These are phyloP conservation scores for Drosophila kanekoi DNA, from an alignment of 2,888 invertebrate genomes.

Conservation along the genomic window DNA sequence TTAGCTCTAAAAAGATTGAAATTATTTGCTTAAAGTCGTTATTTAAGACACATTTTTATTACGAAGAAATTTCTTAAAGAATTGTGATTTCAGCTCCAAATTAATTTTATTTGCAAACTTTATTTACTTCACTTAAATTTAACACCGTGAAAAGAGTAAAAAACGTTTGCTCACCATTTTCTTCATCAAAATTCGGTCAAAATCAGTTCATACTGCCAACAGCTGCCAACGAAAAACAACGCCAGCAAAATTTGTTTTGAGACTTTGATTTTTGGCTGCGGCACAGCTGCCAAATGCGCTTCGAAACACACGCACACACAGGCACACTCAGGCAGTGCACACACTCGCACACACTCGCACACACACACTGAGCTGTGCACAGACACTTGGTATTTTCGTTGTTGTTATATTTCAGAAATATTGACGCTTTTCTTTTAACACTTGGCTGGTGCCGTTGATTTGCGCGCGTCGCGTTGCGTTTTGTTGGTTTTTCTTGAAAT, in stretches of 20 bases:
- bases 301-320: constrained; percentile 40
- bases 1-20: background rate
- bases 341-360: constrained; percentile 45
- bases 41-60: too few species aligned
- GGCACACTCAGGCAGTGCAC: constrained; percentile 20
- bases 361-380: constrained; percentile 48
- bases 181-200: constrained; percentile 67
- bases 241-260: constrained; percentile 57
- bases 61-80: too few species aligned
- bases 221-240: constrained; percentile 75
- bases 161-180: constrained; percentile 73
- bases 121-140: constrained; percentile 40
- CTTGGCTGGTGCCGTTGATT: constrained; percentile 54
- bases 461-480: constrained; percentile 53
- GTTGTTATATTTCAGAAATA: constrained; percentile 47
- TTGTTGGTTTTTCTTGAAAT: constrained; percentile 48
- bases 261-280: constrained; percentile 53
- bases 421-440: constrained; percentile 60
- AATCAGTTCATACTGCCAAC: constrained; percentile 81
- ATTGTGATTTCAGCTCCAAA: background rate
- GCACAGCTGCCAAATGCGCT: constrained; percentile 65
- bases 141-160: constrained; percentile 23
- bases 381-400: constrained; percentile 45
- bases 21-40: background rate
- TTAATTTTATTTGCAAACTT: constrained; percentile 5